A percentile compares a stretch with the other conserved stretches of the same genome.
Conservation (phyloP, 2,888 invertebrate genomes). For the Branchipolynoe longqiensis region DNA sequence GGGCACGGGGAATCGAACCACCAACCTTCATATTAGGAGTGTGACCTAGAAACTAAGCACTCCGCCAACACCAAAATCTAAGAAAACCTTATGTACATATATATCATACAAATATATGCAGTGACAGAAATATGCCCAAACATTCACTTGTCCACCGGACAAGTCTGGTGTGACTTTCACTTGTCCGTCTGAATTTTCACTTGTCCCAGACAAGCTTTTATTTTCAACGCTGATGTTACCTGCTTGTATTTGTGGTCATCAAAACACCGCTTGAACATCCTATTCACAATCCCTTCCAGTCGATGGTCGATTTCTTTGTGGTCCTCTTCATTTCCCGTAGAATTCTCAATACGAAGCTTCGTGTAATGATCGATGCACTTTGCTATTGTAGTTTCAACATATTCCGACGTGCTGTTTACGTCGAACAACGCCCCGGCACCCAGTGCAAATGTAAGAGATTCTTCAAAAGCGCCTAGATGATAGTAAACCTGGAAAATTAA, state of each 20-base stretch:
- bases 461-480: constrained; percentile 97
- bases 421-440: constrained; percentile 97
- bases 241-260: constrained; percentile 97
- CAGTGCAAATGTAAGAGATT: constrained; percentile 97
- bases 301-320: constrained; percentile 81
- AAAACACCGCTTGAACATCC: constrained; percentile 96
- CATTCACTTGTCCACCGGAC: no score
- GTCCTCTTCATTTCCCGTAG: constrained; percentile 87
- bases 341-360: constrained; percentile 86
- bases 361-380: constrained; percentile 99
- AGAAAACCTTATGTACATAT: no score
- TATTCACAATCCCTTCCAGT: constrained; percentile 95
- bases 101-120: no score
- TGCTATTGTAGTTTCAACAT: constrained; percentile 98
- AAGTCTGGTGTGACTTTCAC: no score
- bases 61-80: no score
- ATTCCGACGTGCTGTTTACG: constrained; percentile 95
- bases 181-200: no score
- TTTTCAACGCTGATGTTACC: no score
- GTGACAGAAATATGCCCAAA: no score
- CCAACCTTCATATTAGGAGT: no score
- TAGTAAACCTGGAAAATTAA: constrained; percentile 88
- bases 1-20: no score
- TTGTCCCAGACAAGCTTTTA: no score
- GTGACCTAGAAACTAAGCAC: no score